Evolutionary conservation across 1,140 invertebrate genomes (phyloP), one percentile per base, ranked within the genome.

Genomic region (Monochamus saltuarius): DNA sequence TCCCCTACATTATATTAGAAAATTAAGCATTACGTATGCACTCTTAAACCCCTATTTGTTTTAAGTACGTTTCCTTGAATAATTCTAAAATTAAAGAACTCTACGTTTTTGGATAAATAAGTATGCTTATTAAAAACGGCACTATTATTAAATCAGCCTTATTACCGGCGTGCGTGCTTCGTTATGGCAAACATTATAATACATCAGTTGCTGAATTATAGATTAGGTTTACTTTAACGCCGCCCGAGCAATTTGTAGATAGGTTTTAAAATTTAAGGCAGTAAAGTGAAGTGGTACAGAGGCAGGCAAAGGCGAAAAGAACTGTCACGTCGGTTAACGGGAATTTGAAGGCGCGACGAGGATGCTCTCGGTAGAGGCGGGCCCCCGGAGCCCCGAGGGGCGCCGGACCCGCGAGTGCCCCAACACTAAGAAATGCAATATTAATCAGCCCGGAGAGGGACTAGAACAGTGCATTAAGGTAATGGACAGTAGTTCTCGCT

Each of bases 401-500:
- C 13, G 40, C 40, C 40, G 40, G 40, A 43, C 40, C 65, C 59
- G 60, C 61, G 58, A 64, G 64, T 62, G 64, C 66, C 66, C 66
- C 61, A 66, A 70, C 65, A 62, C 67, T 62, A 64, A 64, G 68
- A 72, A 72, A 72, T 72, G 67, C 68, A 72, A 72, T 72, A 72
- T 72, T 72, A 72, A 72, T 72, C 70, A 72, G 70, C 51, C 58
- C 59, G 55, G 66, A 69, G 66, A 66, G 66, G 67, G 68, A 72
- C 66, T 63, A 65, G 68, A 68, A 70, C 68, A 70, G 67, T 72
- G 70, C 70, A 72, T 72, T 72, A 72, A 70, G 64, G 68, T 72
- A 72, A 72, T 72, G 70, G 70, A 72, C 66, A 66, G 67, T 68
- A 61, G 61, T 62, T 70, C 64, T 68, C 66, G 56, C 60, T 62